Evolutionary conservation across 2,113 vertebrate species (phyloP), one percentile per base, ranked within the genome.

Genomic region (Anarrhichthys ocellatus): DNA sequence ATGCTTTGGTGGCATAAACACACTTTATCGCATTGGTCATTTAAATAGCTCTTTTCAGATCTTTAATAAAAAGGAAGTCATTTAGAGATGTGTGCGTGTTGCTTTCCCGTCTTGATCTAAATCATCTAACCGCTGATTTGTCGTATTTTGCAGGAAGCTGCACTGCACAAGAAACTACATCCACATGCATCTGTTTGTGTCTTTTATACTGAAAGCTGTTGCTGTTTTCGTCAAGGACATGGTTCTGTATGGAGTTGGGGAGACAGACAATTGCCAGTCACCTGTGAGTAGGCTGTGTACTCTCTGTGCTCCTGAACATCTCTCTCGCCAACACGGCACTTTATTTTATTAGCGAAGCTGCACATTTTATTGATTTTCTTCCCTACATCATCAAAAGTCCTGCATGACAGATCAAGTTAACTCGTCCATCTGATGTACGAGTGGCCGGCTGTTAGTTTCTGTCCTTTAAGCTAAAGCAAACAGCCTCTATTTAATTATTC

Each of bases 151-250:
- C 93, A 99, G 97, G 92, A 99, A 98, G 89, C 94, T 99, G 15
- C 97, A 97, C 91, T 99, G 98, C 78, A 99, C 98, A 0, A 94
- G 98, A 66, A 99, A 99, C 93, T 98, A 97, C 88, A 99, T 99
- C 89, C 98, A 98, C 85, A 97, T 97, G 93, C 96, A 99, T 59
- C 96, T 99, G 70, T 99, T 98, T 94, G 91, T 96, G 87, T 98
- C 98, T 48, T 98, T 99, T 90, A 97, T 98, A 50, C 95, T 99
- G 93, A 96, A 97, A 89, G 97, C 97, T 2, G 87, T 97, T 0
- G 94, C 97, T 0, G 97, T 99, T 80, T 97, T 98, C 86, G 92
- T 98, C 78, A 99, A 99, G 83, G 98, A 99, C 65, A 86, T 97
- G 64, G 93, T 97, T 61, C 95, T 99, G 1, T 99, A 97, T 22